Percentiles rank a stretch among this genome's conserved stretches.
Evolutionary conservation across 1,140 invertebrate genomes (phyloP).

Genomic region (Heliconius himera): DNA sequence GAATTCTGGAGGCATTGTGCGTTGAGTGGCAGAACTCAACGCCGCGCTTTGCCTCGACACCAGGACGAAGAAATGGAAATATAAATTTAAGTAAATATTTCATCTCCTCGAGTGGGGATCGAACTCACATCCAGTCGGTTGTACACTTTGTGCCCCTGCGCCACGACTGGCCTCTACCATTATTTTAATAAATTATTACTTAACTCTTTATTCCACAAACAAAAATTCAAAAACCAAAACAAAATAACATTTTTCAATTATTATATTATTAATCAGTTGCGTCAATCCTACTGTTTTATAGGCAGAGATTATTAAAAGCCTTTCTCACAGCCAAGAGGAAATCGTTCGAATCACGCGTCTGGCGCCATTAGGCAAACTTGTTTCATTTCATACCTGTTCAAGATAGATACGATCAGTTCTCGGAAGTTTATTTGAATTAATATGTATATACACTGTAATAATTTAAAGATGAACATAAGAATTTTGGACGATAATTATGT

Average conservation of each 20-base stretch:
- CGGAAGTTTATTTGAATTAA: slow-evolving; percentile 6
- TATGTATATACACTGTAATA: not conserved
- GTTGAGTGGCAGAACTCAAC: too few relatives aligned
- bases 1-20: too few relatives aligned
- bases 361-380: slow-evolving; percentile 12
- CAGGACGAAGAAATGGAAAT: too few relatives aligned
- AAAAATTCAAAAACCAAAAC: not conserved
- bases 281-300: not conserved
- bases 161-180: too few relatives aligned
- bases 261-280: not conserved
- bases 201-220: not conserved
- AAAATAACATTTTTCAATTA: not conserved
- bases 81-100: too few relatives aligned
- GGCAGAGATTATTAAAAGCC: slow-evolving; percentile 3
- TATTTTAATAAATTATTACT: too few relatives aligned
- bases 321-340: slow-evolving; percentile 4
- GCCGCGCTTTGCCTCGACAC: too few relatives aligned
- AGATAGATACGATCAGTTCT: slow-evolving; percentile 2
- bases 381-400: slow-evolving; percentile 12
- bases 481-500: not conserved
- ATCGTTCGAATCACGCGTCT: slow-evolving; percentile 2
- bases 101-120: too few relatives aligned
- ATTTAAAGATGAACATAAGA: slow-evolving; percentile 1
- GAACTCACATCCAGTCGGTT: too few relatives aligned
- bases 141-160: too few relatives aligned